Evolutionary conservation across 2,888 invertebrate genomes (phyloP), one percentile per base, ranked within the genome.

Genomic region (Physocephala rufipes): DNA sequence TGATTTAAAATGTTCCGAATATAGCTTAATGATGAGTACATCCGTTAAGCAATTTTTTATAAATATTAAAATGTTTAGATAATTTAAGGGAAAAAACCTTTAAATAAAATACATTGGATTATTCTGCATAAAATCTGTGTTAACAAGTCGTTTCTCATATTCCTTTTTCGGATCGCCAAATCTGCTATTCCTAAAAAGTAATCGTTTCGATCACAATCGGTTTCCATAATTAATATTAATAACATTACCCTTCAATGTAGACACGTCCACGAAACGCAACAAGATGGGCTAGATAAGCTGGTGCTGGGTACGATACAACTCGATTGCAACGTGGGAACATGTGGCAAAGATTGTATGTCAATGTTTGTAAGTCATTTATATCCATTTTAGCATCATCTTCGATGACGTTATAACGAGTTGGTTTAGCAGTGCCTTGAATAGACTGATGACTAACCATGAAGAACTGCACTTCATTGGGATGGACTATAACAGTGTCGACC

Each of bases 391-490:
- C 90, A 78, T 95, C 95, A 83, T 97, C 95, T 87, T 91, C 92
- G 21, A 97, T 87, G 0, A 93, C 91, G 82, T 93, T 92, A 85
- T 96, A 96, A 77, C 95, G 94, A 0, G 95, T 94, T 0, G 95
- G 95, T 9, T 93, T 90, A 0, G 94, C 93, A 0, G 94, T 94
- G 67, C 95, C 95, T 86, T 94, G 90, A 65, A 92, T 91, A 19
- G 90, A 90, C 68, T 90, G 89, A 79, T 92, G 92, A 70, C 85
- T 85, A 77, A 94, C 94, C 81, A 97, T 87, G 84, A 95, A 97
- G 84, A 96, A 97, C 86, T 97, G 96, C 78, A 94, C 88, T 82
- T 96, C 93, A 1, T 91, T 90, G 0, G 95, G 93, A 85, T 96
- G 95, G 0, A 94, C 94, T 58, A 97, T 96, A 0, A 89, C 87